These are phyloP conservation scores for Liparis tanakae DNA, from an alignment of 2,797 vertebrate species.

Conservation along the genomic window DNA sequence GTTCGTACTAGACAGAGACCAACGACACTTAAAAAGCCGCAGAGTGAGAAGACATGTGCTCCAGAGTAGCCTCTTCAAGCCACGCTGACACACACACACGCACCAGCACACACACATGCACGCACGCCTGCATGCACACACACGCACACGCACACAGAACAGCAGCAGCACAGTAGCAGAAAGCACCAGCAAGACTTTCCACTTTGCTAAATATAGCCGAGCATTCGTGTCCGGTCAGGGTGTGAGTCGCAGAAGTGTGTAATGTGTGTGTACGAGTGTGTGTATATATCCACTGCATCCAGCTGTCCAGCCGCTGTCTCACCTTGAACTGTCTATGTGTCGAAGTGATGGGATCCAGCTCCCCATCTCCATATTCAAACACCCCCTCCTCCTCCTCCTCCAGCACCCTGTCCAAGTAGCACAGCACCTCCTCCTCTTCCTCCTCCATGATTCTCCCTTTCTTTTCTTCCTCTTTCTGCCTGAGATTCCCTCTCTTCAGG, in stretches of 20 bases:
- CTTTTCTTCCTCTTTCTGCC: constrained; percentile 45
- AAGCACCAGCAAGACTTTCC: constrained; percentile 56
- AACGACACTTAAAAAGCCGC: constrained; percentile 18
- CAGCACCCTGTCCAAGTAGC: constrained; percentile 93
- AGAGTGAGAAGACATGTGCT: constrained; percentile 48
- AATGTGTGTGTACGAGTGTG: constrained; percentile 19
- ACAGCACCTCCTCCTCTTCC: constrained; percentile 94
- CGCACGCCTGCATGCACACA: too few relatives aligned
- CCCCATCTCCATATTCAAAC: constrained; percentile 88
- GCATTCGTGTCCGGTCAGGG: constrained; percentile 28
- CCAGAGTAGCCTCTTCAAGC: constrained; percentile 33
- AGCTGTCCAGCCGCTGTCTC: constrained; percentile 63
- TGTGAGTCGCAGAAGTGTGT: constrained; percentile 14
- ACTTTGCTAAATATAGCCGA: constrained; percentile 61
- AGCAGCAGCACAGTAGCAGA: too few relatives aligned
- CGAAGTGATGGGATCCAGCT: constrained; percentile 83
- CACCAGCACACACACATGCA: constrained; percentile 31
- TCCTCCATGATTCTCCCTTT: constrained; percentile 87
- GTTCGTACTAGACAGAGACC: constrained; percentile 33
- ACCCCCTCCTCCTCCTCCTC: constrained; percentile 90
- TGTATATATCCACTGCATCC: constrained; percentile 39
- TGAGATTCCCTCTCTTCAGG: constrained; percentile 50
- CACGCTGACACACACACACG: constrained; percentile 33
- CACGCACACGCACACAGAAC: too few relatives aligned
- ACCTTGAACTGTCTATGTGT: constrained; percentile 79